These are phyloP conservation scores for Anguilla rostrata DNA, from an alignment of 2,113 vertebrate genomes.

Conservation along the genomic window DNA sequence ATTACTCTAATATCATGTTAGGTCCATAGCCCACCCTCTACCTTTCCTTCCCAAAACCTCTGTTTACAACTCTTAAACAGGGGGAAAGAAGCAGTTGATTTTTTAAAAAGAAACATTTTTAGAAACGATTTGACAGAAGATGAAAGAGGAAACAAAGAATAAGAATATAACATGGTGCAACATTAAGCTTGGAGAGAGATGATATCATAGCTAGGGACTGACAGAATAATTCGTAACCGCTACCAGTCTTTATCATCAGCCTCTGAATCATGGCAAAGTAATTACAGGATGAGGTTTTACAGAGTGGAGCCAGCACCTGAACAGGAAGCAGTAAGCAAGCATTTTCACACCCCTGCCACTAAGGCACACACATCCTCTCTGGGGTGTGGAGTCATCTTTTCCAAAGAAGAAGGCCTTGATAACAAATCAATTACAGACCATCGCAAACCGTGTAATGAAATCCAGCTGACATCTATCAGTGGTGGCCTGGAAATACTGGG, in stretches of 20 bases:
- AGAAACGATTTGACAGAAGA: background rate
- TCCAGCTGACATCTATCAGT: background rate
- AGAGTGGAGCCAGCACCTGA: background rate
- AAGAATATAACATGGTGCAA: background rate
- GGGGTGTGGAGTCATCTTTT: background rate
- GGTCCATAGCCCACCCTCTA: no score
- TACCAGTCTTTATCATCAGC: background rate
- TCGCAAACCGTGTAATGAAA: background rate
- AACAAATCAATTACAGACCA: background rate
- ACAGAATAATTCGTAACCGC: background rate
- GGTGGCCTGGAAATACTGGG: background rate
- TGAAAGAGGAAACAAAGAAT: slow-evolving; percentile 3
- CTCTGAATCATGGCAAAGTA: background rate
- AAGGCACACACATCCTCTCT: background rate
- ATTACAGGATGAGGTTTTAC: background rate
- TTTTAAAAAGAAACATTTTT: background rate
- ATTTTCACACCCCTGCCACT: background rate
- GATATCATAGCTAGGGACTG: background rate
- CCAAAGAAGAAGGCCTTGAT: background rate
- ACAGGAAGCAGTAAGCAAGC: background rate
- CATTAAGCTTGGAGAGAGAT: background rate
- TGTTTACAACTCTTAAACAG: no score
- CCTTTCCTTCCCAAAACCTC: background rate
- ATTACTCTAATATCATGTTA: background rate
- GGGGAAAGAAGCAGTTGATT: background rate